Evolutionary conservation across 1,140 invertebrate genomes (phyloP).

Genomic region (Caenorhabditis inopinata): DNA sequence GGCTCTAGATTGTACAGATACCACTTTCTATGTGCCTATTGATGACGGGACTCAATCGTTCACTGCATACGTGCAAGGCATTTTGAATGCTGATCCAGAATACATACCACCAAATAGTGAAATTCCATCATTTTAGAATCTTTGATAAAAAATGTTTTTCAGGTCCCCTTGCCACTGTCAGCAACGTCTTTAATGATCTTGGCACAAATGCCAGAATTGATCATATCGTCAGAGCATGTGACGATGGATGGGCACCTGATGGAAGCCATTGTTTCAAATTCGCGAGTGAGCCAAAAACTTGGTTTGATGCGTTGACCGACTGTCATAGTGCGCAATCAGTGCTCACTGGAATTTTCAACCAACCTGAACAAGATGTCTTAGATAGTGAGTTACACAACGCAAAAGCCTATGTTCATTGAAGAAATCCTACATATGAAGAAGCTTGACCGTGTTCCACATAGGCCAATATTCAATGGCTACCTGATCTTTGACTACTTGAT

Average conservation of each 20-base stretch:
- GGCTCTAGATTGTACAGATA: conserved; percentile 36
- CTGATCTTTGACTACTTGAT: no score
- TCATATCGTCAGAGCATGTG: conserved; percentile 40
- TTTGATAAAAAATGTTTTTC: no score
- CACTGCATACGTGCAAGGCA: conserved; percentile 36
- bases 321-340: conserved; percentile 21
- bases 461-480: no score
- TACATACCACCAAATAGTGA: conserved; percentile 34
- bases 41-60: conserved; percentile 40
- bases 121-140: no score
- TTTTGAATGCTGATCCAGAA: conserved; percentile 3
- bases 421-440: no score
- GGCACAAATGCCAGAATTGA: conserved; percentile 40
- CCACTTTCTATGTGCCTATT: conserved; percentile 43
- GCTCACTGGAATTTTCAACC: conserved; percentile 29
- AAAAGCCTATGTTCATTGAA: neutral
- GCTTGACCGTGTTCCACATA: no score
- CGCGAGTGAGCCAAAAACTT: neutral
- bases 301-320: conserved; percentile 7
- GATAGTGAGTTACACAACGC: neutral
- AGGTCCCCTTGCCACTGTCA: conserved; percentile 1
- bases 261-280: conserved; percentile 41
- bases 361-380: conserved; percentile 29
- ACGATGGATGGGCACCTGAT: conserved; percentile 29
- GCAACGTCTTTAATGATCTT: conserved; percentile 36